Conservation (phyloP, 2,797 vertebrate genomes). For the Clarias fuscus region DNA sequence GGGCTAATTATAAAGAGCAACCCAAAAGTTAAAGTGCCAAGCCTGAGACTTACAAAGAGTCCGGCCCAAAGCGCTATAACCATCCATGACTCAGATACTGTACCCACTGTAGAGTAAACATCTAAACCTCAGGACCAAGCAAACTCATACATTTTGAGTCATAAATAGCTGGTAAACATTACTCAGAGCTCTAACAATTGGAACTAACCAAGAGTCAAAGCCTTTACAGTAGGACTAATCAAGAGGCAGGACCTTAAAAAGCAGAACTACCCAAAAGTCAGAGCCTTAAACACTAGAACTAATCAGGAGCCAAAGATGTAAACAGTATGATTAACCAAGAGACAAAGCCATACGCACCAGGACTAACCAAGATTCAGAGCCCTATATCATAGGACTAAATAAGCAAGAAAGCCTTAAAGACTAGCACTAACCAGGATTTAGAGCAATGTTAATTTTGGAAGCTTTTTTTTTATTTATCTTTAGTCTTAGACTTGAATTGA, state of each 20-base stretch:
- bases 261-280: not conserved
- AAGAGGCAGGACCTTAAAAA: not conserved
- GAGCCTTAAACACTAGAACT: not conserved
- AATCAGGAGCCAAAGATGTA: not conserved
- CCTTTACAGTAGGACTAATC: not conserved
- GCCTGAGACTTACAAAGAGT: not conserved
- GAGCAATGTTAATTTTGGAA: too few species aligned
- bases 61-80: not conserved
- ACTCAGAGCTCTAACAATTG: not conserved
- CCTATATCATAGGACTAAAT: not conserved
- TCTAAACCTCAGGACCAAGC: too few species aligned
- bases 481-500: too few species aligned
- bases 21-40: not conserved
- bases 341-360: not conserved
- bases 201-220: not conserved
- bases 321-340: not conserved
- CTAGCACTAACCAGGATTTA: too few species aligned
- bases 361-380: not conserved
- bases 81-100: not conserved
- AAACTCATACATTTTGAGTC: too few species aligned
- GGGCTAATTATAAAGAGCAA: too few species aligned
- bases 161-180: not conserved
- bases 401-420: too few species aligned
- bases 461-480: too few species aligned
- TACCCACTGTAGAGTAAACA: not conserved